phyloP scores from a whole-genome alignment of 2,113 vertebrate species.

The Dromaius novaehollandiae region DNA sequence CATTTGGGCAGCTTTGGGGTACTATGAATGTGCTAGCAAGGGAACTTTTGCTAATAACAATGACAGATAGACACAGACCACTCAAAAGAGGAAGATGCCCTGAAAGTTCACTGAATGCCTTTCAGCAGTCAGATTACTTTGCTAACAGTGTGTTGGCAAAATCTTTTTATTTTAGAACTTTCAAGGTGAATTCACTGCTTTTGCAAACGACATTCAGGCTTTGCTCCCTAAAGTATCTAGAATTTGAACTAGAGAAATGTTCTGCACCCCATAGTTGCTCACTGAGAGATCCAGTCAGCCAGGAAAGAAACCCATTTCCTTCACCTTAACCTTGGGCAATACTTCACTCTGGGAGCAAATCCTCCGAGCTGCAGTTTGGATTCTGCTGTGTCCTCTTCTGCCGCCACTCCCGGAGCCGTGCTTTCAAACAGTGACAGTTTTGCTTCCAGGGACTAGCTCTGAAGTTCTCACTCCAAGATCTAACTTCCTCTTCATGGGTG shows the following conservation, averaged over 20 bases:
- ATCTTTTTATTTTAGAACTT: not conserved
- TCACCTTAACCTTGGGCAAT: not conserved
- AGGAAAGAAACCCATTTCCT: not conserved
- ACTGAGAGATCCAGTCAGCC: not conserved
- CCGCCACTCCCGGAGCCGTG: not conserved
- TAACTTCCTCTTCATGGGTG: slow-evolving; percentile 55
- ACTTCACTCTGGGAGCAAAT: not conserved
- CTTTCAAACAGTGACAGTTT: slow-evolving; percentile 7
- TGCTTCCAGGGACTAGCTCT: slow-evolving; percentile 12
- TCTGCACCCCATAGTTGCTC: not conserved
- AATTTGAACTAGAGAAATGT: not conserved
- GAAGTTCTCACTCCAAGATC: slow-evolving; percentile 34
- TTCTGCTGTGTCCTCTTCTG: not conserved
- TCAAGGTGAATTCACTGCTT: not conserved
- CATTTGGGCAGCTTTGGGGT: not conserved
- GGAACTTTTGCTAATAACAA: not conserved
- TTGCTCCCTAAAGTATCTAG: not conserved
- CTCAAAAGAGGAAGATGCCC: not conserved
- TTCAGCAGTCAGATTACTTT: not conserved
- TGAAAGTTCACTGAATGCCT: not conserved
- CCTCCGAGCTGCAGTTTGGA: not conserved
- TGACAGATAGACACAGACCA: not conserved
- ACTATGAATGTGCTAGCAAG: not conserved
- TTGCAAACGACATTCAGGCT: not conserved
- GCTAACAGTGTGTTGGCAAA: not conserved